Evolutionary conservation across 2,888 invertebrate species (phyloP).

Genomic region (Aplocera efformata): DNA sequence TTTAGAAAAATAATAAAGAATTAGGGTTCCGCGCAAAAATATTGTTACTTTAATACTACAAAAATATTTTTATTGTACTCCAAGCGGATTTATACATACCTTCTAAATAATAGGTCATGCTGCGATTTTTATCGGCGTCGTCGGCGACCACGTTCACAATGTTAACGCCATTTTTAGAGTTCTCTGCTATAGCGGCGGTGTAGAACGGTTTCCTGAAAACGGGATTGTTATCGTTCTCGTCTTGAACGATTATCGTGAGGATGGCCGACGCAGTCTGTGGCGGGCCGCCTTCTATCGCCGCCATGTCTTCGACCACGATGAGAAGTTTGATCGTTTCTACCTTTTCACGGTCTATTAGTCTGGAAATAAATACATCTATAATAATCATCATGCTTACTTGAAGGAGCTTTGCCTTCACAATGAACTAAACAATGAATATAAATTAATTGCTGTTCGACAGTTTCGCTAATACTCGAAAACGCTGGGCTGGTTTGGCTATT

Average conservation of each 20-base stretch:
- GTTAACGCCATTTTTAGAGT: constrained; percentile 90
- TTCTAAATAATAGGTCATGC: constrained; percentile 89
- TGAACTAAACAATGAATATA: no score
- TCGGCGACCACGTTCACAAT: constrained; percentile 90
- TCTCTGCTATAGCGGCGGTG: constrained; percentile 90
- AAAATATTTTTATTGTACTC: no score
- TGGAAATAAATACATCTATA: constrained; percentile 57
- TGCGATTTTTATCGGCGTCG: constrained; percentile 92
- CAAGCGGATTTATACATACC: no score
- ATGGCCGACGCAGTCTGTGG: constrained; percentile 87
- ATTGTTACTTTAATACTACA: no score
- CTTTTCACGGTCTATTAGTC: constrained; percentile 89
- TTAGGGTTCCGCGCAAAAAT: no score
- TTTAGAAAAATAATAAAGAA: no score
- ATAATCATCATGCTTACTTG: no score
- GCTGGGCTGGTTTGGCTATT: no score
- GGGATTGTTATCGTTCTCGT: constrained; percentile 95
- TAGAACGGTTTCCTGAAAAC: constrained; percentile 90
- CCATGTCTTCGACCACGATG: constrained; percentile 91
- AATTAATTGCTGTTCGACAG: no score
- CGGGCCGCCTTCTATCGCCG: constrained; percentile 84
- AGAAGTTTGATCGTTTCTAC: constrained; percentile 89
- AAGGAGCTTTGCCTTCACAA: no score
- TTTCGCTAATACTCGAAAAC: no score
- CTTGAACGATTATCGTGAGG: constrained; percentile 87